phyloP scores from a whole-genome alignment of 2,113 vertebrate genomes.

The Chunga burmeisteri region DNA sequence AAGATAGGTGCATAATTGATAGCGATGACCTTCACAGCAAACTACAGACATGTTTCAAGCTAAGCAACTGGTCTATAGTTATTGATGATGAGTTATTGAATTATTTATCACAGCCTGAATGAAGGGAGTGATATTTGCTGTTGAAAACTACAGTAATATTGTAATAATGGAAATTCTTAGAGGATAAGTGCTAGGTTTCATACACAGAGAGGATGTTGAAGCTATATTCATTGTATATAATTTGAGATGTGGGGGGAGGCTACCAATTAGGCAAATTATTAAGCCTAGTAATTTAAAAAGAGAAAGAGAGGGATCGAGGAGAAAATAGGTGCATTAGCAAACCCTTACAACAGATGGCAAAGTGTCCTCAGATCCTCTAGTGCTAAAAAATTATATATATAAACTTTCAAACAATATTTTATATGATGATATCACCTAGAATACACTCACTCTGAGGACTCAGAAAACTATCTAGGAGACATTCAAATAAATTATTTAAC shows the following conservation, averaged over 20 bases:
- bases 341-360: constrained; percentile 77
- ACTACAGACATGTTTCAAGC: constrained; percentile 66
- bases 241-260: constrained; percentile 3
- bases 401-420: constrained; percentile 69
- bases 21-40: constrained; percentile 57
- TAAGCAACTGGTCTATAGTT: constrained; percentile 76
- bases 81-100: constrained; percentile 78
- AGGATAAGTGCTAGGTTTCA: neutral
- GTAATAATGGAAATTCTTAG: constrained; percentile 25
- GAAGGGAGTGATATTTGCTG: constrained; percentile 71
- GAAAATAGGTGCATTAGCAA: constrained; percentile 73
- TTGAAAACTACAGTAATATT: constrained; percentile 31
- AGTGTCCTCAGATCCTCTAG: constrained; percentile 72
- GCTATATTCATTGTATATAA: neutral
- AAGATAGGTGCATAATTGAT: constrained; percentile 68
- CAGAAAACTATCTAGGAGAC: constrained; percentile 59
- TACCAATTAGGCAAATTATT: constrained; percentile 60
- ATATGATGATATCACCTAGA: constrained; percentile 54
- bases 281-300: constrained; percentile 51
- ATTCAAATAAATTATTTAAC: constrained; percentile 77
- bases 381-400: constrained; percentile 17
- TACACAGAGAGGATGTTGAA: neutral
- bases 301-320: neutral
- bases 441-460: constrained; percentile 61
- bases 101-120: constrained; percentile 76